These are phyloP conservation scores for Lamellibrachia columna DNA, from an alignment of 2,888 invertebrate genomes.

Conservation along the genomic window DNA sequence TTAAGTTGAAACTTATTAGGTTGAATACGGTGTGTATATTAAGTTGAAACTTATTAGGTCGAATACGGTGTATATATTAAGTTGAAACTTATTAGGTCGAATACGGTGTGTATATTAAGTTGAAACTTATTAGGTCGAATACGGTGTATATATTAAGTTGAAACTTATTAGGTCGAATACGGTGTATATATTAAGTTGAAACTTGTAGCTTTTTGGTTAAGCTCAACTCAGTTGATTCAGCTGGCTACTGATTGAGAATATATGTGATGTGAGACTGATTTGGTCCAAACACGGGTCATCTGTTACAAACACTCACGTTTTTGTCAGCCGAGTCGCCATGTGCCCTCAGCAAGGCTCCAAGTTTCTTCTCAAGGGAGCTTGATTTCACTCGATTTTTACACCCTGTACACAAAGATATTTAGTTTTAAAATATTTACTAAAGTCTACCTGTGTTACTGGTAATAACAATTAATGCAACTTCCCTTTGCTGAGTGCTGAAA, in stretches of 20 bases:
- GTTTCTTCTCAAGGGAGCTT: neutral
- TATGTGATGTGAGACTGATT: neutral
- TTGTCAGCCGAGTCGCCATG: neutral
- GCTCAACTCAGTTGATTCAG: neutral
- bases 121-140: too few species aligned
- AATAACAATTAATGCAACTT: neutral
- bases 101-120: too few species aligned
- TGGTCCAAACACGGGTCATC: neutral
- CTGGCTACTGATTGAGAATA: neutral
- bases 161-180: too few species aligned
- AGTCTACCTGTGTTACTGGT: too few species aligned
- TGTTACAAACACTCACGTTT: neutral
- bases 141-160: too few species aligned
- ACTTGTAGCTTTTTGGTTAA: too few species aligned
- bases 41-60: too few species aligned
- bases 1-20: too few species aligned
- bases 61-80: too few species aligned
- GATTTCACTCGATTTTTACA: neutral
- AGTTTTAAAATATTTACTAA: neutral
- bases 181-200: too few species aligned
- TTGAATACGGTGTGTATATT: too few species aligned
- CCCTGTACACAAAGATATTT: neutral
- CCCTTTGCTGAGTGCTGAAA: neutral
- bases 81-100: too few species aligned
- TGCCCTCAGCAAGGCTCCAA: conserved; percentile 2